Percentiles rank a stretch among this genome's conserved stretches.
Conservation (phyloP, 1,140 invertebrate genomes). For the Sarcophaga peregrina region DNA sequence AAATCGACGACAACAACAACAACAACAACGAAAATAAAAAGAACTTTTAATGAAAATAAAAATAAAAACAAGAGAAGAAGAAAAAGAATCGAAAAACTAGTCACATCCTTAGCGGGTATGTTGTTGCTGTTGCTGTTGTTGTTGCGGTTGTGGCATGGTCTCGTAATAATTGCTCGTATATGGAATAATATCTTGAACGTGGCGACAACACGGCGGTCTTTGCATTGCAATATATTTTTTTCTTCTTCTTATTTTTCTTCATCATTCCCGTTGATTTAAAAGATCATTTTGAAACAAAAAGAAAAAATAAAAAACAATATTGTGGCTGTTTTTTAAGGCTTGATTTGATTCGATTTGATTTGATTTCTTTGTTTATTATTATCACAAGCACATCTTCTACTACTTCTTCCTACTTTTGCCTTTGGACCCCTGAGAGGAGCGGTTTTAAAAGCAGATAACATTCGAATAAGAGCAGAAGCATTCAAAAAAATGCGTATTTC, state of each 20-base stretch:
- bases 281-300: neutral
- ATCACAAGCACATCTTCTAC: too few relatives aligned
- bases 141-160: neutral
- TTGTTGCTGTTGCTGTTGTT: neutral
- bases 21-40: too few relatives aligned
- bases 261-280: neutral
- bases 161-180: constrained; percentile 21
- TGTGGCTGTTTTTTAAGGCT: too few relatives aligned
- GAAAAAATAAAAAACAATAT: too few relatives aligned
- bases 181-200: constrained; percentile 27
- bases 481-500: constrained; percentile 8
- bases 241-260: neutral
- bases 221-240: constrained; percentile 6
- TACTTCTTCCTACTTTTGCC: neutral
- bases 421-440: neutral
- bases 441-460: constrained; percentile 7
- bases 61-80: neutral
- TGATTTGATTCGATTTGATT: too few relatives aligned
- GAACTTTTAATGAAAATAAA: too few relatives aligned
- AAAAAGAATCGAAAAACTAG: constrained; percentile 21
- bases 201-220: constrained; percentile 35
- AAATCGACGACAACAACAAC: neutral
- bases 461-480: neutral
- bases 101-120: constrained; percentile 38
- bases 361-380: too few relatives aligned